Evolutionary conservation across 2,888 invertebrate genomes (phyloP), one percentile per base, ranked within the genome.

Genomic region (Aelia acuminata): DNA sequence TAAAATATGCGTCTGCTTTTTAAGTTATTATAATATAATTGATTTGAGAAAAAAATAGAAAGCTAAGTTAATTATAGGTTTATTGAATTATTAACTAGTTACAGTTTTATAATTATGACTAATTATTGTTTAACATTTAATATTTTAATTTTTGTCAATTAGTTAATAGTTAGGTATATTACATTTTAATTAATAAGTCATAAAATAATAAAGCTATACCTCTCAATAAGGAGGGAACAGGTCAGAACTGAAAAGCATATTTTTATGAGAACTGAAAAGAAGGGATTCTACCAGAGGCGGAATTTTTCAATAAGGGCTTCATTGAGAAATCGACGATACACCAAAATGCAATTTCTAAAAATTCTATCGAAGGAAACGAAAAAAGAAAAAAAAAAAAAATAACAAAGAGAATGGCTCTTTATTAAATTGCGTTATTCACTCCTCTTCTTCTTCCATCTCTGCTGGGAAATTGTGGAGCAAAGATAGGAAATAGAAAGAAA

Each of bases 331-430:
- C 57, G 26, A 26, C n/a, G 57, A 57, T 57, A 26, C 26, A 57
- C 57, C 26, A 57, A 57, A 57, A 57, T 57, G 57, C 57, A 57
- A 57, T 57, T 57, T 57, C 57, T 53, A 57, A 57, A 57, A 57
- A 26, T 57, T 57, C 26, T 7, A 57, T 57, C 11, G 57, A 57
- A 57, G 13, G 26, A 57, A 57, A 57, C n/a, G 57, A 13, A 57
- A 26, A 53, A 53, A 53, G 13, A 57, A 26, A 57, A 26, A 57
- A 57, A 26, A 53, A 53, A 53, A 26, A 57, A 26, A 57, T 57
- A 57, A 57, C 26, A n/a, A 11, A 57, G 57, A 26, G 57, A 26
- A 57, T 57, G 26, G 57, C 26, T 57, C 57, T 57, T 57, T 57
- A 57, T 57, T 57, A 57, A 57, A 57, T 57, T 26, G 57, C 13